Base-by-base conservation (phyloP, 1,140 invertebrate genomes). In the Eubasilissa regina region DNA sequence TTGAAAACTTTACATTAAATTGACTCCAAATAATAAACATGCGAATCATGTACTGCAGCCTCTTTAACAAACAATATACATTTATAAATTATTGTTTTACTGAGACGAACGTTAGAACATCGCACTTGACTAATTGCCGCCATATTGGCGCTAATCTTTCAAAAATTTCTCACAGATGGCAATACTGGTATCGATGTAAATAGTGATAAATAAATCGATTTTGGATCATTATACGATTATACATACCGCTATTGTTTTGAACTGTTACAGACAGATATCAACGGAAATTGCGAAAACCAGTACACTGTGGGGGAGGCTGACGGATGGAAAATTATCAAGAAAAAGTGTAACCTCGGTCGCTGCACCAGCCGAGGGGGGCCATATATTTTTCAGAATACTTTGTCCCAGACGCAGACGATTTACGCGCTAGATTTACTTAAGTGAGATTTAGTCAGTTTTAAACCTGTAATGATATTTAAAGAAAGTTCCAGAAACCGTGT, bases 281-380 rank as follows among this genome's bases (percentile, higher is more conserved):
- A 48, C 48, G 80, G 80, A 17, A 45, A 43, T 8, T 81, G 80
- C 45, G 21, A 75, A 19, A 53, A 58, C 58, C 15, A 58, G 47
- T 81, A 81, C 44, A 81, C 55, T 0, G 45, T 35, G 10, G 68
- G 45, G 17, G 76, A 78, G 58, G 77, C 45, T 13, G 80, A 81
- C 47, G 76, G 73, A 56, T 78, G 80, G 80, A 81, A n/a, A 45
- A 68, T 81, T 21, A 17, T 81, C 4, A 70, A 77, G 19, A 70
- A 73, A 19, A 45, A 47, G 4, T 55, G 48, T 8, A 47, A 81
- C 48, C 72, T 81, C 11, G 70, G 62, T 21, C 35, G 53, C 13
- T 81, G 80, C 73, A 35, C 11, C 13, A 35, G 13, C 13, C 48
- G 53, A 56, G 70, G 70, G n/a, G 70, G 70, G 25, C 47, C 66